Conservation (phyloP, 2,113 vertebrate species). For the Rana temporaria region DNA sequence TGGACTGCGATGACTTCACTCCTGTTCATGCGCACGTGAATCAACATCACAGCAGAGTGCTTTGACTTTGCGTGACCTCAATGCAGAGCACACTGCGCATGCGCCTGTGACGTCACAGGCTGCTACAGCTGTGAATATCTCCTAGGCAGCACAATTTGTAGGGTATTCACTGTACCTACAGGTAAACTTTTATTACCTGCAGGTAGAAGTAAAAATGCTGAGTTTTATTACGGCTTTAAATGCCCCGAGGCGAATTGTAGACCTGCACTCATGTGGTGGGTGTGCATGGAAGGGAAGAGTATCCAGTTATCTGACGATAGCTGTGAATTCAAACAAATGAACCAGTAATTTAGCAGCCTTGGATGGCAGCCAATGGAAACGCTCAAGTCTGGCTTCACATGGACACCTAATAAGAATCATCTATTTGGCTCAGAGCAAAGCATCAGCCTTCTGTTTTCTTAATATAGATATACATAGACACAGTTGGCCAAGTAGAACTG, state of each 20-base stretch:
- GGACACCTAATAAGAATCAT: constrained; percentile 44
- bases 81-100: too few relatives aligned
- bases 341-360: constrained; percentile 25
- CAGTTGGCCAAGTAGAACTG: constrained; percentile 34
- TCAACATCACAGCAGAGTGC: too few relatives aligned
- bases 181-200: too few relatives aligned
- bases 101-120: too few relatives aligned
- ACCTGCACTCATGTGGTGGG: neutral
- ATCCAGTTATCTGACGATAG: constrained; percentile 15
- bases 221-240: too few relatives aligned
- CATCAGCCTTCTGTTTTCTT: constrained; percentile 42
- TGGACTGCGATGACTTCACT: too few relatives aligned
- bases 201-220: too few relatives aligned
- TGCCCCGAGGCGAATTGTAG: neutral
- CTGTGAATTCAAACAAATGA: constrained; percentile 32
- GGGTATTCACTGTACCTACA: too few relatives aligned
- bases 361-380: constrained; percentile 15
- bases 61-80: too few relatives aligned
- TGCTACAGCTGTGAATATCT: too few relatives aligned
- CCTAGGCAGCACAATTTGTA: too few relatives aligned
- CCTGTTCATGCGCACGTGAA: too few relatives aligned
- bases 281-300: neutral
- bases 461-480: constrained; percentile 45
- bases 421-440: constrained; percentile 39
- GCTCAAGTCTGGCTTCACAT: constrained; percentile 37